Base-by-base conservation (phyloP, 2,797 vertebrate species). In the Scyliorhinus canicula region DNA sequence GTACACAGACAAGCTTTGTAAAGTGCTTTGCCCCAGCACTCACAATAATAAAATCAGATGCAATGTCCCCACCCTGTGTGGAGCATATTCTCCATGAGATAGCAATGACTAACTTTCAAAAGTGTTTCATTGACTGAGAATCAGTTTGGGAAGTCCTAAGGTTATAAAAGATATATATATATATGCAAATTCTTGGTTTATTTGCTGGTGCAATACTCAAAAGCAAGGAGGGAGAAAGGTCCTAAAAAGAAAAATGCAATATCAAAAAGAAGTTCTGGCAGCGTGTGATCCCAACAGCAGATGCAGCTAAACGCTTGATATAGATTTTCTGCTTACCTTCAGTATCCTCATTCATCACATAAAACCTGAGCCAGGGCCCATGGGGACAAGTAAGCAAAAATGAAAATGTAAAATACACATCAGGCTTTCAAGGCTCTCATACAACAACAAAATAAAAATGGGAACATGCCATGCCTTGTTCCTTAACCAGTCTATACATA, bases 251-350 rank as follows among this genome's bases (percentile, higher is more conserved):
- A 93, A 93, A 69, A 31, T 69, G 47, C 44, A 93, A 71, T 50
- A 50, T 71, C 44, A 52, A 93, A 57, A 93, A 93, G 28, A 71
- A 93, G 26, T 35, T 90, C 93, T 93, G 67, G 44, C 65, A 69
- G 44, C 14, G 28, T 69, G 44, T 31, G 65, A 93, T 69, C 93
- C 63, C 40, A 93, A 11, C 26, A 69, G 65, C 40, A 69, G 93
- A 69, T 93, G 93, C 65, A 94, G 74, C 93, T 94, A 60, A 90
- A 94, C 74, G 67, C 47, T 40, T 31, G 28, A 4, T 94, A 94
- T 94, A 52, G 93, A 94, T 94, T 94, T 74, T 74, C 67, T 94
- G 93, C 47, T 74, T 74, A 74, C 93, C 31, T 94, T 94, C 93
- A 74, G 47, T 35, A 74, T 94, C 67, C 93, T 94, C 67, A 74